Conservation (phyloP, 1,140 invertebrate genomes). For the Drosophila subpulchrella region DNA sequence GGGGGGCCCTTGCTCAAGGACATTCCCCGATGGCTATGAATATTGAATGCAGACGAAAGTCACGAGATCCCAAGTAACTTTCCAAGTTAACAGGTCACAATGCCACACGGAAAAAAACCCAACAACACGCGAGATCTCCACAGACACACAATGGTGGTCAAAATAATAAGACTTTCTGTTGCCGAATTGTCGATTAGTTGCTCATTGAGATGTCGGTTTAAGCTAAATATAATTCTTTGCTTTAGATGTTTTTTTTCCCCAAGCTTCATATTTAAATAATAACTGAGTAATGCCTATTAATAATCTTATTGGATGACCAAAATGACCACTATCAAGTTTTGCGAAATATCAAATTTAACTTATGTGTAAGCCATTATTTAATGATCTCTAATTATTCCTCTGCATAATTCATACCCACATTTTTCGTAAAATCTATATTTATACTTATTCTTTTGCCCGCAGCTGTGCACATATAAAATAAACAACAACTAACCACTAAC, state of each 20-base stretch:
- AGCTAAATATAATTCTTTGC: background rate
- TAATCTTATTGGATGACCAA: no score
- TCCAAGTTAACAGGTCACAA: constrained; percentile 45
- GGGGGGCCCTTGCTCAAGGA: constrained; percentile 31
- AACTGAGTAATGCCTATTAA: no score
- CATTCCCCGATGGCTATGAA: constrained; percentile 21
- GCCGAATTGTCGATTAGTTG: background rate
- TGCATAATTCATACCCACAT: background rate
- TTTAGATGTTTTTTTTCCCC: no score
- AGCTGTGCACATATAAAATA: constrained; percentile 14
- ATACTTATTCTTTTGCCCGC: constrained; percentile 1
- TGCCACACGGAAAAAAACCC: constrained; percentile 11
- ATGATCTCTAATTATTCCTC: background rate
- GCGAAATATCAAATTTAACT: no score
- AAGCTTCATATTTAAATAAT: no score
- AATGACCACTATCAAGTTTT: no score
- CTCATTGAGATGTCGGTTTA: background rate
- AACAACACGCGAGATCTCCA: constrained; percentile 15
- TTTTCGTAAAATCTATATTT: background rate
- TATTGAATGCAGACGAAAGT: constrained; percentile 30
- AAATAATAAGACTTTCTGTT: background rate
- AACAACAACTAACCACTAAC: constrained; percentile 38
- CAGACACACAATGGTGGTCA: background rate
- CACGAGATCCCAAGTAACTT: constrained; percentile 41
- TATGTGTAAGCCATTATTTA: no score